Base-by-base conservation (phyloP, 2,888 invertebrate genomes). In the Polylopha cassiicola region DNA sequence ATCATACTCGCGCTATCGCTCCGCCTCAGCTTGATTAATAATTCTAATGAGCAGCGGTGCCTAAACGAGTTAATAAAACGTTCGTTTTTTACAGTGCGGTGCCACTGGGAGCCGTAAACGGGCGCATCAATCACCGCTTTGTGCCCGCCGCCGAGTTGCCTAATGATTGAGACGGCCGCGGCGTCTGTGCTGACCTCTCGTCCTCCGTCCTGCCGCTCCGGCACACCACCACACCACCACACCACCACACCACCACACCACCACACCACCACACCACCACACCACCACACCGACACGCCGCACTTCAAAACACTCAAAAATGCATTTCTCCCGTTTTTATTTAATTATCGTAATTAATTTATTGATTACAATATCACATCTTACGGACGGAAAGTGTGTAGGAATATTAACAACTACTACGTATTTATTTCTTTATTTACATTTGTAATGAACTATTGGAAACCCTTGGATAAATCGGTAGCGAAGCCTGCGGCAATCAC, bases 11-110 rank as follows among this genome's bases (percentile, higher is more conserved):
- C 67, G 60, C 79, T 79, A 81, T 81, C 77, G 74, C 75, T 61
- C 76, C 75, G 75, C 76, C 78, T 78, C 67, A 72, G 60, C 81
- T 85, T 84, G 82, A 85, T 84, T 85, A 82, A 85, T 84, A 82
- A 72, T 80, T 79, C 76, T 82, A 84, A 82, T 84, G 84, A 84
- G 82, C 77, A 79, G 73, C 77, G 81, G 75, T 81, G 81, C 82
- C 85, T 49, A 84, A 85, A 84, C 82, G 85, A 84, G 84, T 85
- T 84, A 85, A 84, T 84, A 82, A 84, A 81, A 74, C 71, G 68
- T 73, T 68, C 67, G 70, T 82, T 85, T 85, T 84, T 81, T 78
- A 73, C 69, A 51, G 53, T 57, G 50, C 58, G 51, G 68, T 80
- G 82, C 77, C 78, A 78, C 81, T 70, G 79, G 65, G 77, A 63